Evolutionary conservation across 2,888 invertebrate species (phyloP).

Genomic region (Hipparchia semele): DNA sequence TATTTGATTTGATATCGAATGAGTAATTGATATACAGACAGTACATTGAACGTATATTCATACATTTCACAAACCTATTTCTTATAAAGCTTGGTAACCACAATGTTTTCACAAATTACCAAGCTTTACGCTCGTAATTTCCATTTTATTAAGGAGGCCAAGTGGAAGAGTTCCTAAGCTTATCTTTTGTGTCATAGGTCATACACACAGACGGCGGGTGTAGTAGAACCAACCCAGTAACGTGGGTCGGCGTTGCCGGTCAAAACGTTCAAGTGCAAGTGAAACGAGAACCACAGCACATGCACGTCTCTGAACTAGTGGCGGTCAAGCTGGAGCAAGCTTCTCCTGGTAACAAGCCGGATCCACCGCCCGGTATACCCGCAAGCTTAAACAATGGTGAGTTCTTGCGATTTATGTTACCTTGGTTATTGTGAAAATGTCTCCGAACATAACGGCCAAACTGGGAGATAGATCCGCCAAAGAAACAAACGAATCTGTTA

Average conservation of each 20-base stretch:
- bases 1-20: too few species aligned
- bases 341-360: slow-evolving; percentile 84
- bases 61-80: too few species aligned
- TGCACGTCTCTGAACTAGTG: slow-evolving; percentile 83
- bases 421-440: slow-evolving; percentile 11
- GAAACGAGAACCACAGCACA: slow-evolving; percentile 85
- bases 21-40: too few species aligned
- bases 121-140: too few species aligned
- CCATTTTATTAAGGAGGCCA: too few species aligned
- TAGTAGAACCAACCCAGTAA: slow-evolving; percentile 87
- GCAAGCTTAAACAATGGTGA: slow-evolving; percentile 75
- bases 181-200: slow-evolving; percentile 50
- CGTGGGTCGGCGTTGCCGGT: slow-evolving; percentile 81
- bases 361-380: slow-evolving; percentile 72
- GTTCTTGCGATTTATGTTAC: slow-evolving; percentile 18
- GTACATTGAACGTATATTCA: too few species aligned
- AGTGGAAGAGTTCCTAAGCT: too few species aligned
- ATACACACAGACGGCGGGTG: slow-evolving; percentile 84
- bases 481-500: neutral
- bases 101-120: too few species aligned
- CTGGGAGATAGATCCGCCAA: too few species aligned
- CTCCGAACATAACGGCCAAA: neutral
- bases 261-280: slow-evolving; percentile 82
- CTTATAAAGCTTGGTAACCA: too few species aligned
- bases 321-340: slow-evolving; percentile 86